Evolutionary conservation across 2,797 vertebrate species (phyloP).

Genomic region (Hypotaenidia philippensis): DNA sequence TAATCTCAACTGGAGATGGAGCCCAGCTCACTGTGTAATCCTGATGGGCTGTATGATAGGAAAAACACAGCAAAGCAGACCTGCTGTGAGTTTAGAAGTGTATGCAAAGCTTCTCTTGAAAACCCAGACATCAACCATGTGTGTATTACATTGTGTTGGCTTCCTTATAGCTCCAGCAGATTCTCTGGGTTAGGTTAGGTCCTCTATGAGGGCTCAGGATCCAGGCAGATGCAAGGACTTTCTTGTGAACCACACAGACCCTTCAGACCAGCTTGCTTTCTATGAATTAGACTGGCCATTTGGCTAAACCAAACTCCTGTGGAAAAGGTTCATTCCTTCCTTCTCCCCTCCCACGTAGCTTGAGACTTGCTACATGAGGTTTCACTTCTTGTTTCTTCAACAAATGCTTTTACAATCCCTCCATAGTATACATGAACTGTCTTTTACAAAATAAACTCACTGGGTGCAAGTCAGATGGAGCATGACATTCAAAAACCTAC

Average conservation of each 20-base stretch:
- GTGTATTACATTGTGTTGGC: not conserved
- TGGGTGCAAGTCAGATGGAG: not conserved
- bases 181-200: not conserved
- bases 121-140: not conserved
- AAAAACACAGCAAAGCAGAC: not conserved
- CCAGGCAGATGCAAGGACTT: not conserved
- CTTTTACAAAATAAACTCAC: not conserved
- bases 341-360: not conserved
- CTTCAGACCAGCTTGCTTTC: not conserved
- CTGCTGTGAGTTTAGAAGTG: not conserved
- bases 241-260: not conserved
- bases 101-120: not conserved
- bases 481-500: not conserved
- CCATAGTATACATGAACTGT: not conserved
- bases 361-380: not conserved
- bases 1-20: not conserved
- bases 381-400: not conserved
- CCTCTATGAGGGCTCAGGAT: not conserved
- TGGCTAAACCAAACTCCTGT: not conserved
- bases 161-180: not conserved
- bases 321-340: not conserved
- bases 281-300: not conserved
- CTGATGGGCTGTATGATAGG: not conserved
- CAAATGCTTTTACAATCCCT: not conserved
- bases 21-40: not conserved